Conservation (phyloP, 1,140 invertebrate genomes). For the Meloidogyne floridensis region DNA sequence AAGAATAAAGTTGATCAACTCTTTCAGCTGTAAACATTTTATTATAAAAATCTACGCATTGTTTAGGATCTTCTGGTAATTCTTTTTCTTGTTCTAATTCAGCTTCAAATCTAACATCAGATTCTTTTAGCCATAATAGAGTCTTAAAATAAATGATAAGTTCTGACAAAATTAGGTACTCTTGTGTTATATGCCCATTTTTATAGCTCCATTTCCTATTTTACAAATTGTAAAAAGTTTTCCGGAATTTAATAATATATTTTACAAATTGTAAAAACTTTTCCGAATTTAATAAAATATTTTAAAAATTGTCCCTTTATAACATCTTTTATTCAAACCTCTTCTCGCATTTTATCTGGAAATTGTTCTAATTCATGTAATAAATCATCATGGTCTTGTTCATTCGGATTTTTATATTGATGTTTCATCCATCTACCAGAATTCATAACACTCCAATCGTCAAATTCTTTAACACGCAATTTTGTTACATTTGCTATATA, state of each 20-base stretch:
- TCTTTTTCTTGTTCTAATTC: conserved; percentile 33
- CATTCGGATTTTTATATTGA: conserved; percentile 45
- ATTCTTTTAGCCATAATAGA: conserved; percentile 30
- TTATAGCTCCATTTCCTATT: too few relatives aligned
- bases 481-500: conserved; percentile 27
- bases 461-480: conserved; percentile 39
- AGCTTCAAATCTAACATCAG: conserved; percentile 23
- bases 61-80: conserved; percentile 21
- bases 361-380: conserved; percentile 34
- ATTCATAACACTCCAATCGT: conserved; percentile 35
- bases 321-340: conserved; percentile 29
- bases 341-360: conserved; percentile 29
- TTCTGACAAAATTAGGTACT: not conserved
- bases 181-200: too few relatives aligned
- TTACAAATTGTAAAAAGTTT: too few relatives aligned
- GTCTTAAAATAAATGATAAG: conserved; percentile 16
- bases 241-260: too few relatives aligned
- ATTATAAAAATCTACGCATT: conserved; percentile 23
- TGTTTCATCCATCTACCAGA: conserved; percentile 38
- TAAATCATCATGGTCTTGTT: conserved; percentile 46
- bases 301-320: too few relatives aligned
- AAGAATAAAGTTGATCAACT: conserved; percentile 9
- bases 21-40: conserved; percentile 31
- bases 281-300: too few relatives aligned
- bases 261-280: too few relatives aligned